A percentile compares a stretch with the other conserved stretches of the same genome.
These are phyloP conservation scores for Dione vanillae DNA, from an alignment of 2,888 invertebrate genomes.

Conservation along the genomic window DNA sequence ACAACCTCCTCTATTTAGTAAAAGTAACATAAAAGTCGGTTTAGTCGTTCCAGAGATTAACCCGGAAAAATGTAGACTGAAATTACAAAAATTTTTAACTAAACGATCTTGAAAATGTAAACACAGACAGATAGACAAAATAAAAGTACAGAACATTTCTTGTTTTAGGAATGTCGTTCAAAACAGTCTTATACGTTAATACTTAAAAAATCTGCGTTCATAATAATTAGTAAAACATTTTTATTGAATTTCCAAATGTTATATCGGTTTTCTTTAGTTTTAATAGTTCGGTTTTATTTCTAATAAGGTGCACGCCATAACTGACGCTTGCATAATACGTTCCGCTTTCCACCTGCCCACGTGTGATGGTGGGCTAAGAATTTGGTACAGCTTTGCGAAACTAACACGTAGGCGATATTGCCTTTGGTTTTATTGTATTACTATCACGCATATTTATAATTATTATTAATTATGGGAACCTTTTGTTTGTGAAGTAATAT, in stretches of 20 bases:
- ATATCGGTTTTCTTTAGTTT: neutral
- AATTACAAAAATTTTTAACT: too few relatives aligned
- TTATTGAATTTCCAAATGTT: neutral
- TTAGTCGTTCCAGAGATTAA: too few relatives aligned
- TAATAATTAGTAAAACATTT: neutral
- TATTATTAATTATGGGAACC: neutral
- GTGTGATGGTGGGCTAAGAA: slow-evolving; percentile 71
- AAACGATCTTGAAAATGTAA: too few relatives aligned
- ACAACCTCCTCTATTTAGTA: too few relatives aligned
- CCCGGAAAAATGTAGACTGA: too few relatives aligned
- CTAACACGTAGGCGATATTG: slow-evolving; percentile 45
- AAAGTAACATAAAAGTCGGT: too few relatives aligned
- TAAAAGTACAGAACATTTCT: too few relatives aligned
- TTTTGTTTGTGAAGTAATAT: neutral
- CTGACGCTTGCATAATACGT: slow-evolving; percentile 71
- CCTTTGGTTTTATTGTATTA: slow-evolving; percentile 32
- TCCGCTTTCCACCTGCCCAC: slow-evolving; percentile 81
- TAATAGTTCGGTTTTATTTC: slow-evolving; percentile 59
- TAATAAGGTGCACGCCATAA: slow-evolving; percentile 71
- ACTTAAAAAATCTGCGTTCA: neutral
- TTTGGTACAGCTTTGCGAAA: slow-evolving; percentile 77
- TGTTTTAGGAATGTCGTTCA: too few relatives aligned
- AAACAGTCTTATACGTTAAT: too few relatives aligned
- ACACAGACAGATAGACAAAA: too few relatives aligned
- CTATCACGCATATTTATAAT: slow-evolving; percentile 19